These are phyloP conservation scores for Xestia sexstrigata DNA, from an alignment of 2,888 invertebrate species.

Conservation along the genomic window DNA sequence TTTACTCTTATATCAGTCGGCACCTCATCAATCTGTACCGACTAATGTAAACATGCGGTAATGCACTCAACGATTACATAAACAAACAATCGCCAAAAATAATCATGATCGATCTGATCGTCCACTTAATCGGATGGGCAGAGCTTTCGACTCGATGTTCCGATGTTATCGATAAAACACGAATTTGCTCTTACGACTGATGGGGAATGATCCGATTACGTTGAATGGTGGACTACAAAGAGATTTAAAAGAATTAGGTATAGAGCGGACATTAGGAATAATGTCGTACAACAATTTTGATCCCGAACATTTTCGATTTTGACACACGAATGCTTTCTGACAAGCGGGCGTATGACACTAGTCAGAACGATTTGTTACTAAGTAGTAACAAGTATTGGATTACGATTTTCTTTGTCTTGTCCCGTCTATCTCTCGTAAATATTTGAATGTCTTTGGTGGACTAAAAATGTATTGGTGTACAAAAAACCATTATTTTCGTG, in stretches of 20 bases:
- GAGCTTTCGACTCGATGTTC: conserved; percentile 42
- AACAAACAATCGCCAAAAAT: conserved; percentile 60
- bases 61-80: conserved; percentile 50
- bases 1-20: conserved; percentile 1
- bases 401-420: no score
- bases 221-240: conserved; percentile 13
- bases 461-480: not conserved
- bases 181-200: conserved; percentile 52
- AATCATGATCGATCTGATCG: conserved; percentile 53
- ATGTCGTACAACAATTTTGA: no score
- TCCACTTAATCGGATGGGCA: conserved; percentile 51
- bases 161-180: conserved; percentile 52
- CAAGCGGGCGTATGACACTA: no score
- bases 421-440: no score
- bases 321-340: no score
- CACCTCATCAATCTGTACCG: conserved; percentile 32
- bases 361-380: no score
- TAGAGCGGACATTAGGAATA: no score
- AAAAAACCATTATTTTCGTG: not conserved
- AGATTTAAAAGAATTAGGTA: no score
- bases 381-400: no score
- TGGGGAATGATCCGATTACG: conserved; percentile 31
- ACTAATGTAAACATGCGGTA: conserved; percentile 37
- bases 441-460: no score
- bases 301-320: no score